A percentile compares a stretch with the other conserved stretches of the same genome.
These are phyloP conservation scores for Rhimphoctona megacephalus DNA, from an alignment of 2,888 invertebrate genomes.

Conservation along the genomic window DNA sequence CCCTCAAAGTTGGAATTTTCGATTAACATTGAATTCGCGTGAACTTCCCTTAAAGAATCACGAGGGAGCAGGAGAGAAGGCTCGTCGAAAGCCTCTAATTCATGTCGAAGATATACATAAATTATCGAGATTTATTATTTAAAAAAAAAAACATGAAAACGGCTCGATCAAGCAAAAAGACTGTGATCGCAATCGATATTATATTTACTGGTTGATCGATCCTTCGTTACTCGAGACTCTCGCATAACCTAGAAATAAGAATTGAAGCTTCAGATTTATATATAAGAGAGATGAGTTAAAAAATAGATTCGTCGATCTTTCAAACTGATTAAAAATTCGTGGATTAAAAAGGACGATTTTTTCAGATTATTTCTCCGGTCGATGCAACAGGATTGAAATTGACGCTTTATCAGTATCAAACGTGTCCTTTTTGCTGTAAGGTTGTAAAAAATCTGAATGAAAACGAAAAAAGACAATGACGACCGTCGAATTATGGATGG, in stretches of 20 bases:
- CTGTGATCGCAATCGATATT: not conserved
- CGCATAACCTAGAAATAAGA: no score
- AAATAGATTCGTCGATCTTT: not conserved
- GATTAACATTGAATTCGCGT: no score
- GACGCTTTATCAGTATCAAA: constrained; percentile 97
- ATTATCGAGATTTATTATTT: not conserved
- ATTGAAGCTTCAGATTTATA: no score
- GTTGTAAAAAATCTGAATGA: constrained; percentile 82
- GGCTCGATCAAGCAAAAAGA: no score
- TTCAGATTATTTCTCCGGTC: constrained; percentile 88
- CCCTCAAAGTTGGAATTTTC: no score
- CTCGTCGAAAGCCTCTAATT: not conserved
- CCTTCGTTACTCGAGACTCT: no score
- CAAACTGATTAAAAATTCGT: not conserved
- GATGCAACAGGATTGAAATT: constrained; percentile 91
- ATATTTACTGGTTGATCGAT: no score
- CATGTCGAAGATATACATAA: not conserved
- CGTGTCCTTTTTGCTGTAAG: constrained; percentile 99
- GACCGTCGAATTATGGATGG: not conserved
- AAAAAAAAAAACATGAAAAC: not conserved
- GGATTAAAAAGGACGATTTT: constrained; percentile 40
- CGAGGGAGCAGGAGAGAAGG: not conserved
- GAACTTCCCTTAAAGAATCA: no score
- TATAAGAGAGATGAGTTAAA: not conserved
- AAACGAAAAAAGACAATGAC: not conserved